Conservation (phyloP, 2,797 vertebrate species). For the Galaxias olidus region DNA sequence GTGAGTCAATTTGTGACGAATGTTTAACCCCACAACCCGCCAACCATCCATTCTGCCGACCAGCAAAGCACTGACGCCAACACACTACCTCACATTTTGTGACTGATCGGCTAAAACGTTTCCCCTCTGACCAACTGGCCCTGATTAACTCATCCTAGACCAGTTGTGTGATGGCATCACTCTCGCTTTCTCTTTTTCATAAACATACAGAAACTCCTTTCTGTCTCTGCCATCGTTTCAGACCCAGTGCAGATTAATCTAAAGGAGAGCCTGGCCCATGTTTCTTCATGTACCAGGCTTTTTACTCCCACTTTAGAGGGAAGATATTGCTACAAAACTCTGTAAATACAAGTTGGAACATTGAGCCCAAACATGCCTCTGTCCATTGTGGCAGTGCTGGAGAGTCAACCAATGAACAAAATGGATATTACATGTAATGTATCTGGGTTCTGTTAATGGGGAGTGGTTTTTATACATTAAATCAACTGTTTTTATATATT, state of each 20-base stretch:
- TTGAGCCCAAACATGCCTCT: constrained; percentile 44
- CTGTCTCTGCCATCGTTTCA: constrained; percentile 36
- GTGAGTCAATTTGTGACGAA: constrained; percentile 63
- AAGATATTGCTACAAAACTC: constrained; percentile 37
- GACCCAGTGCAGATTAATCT: constrained; percentile 53
- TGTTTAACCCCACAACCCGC: constrained; percentile 62
- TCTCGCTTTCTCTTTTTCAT: constrained; percentile 16
- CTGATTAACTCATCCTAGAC: constrained; percentile 32
- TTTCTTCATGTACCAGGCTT: constrained; percentile 20
- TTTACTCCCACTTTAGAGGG: constrained; percentile 31
- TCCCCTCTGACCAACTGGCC: constrained; percentile 43
- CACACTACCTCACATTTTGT: constrained; percentile 80
- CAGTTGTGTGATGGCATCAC: constrained; percentile 27
- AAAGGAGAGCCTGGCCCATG: constrained; percentile 48
- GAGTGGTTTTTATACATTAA: constrained; percentile 63
- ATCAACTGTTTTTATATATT: constrained; percentile 52
- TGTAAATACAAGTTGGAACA: constrained; percentile 68
- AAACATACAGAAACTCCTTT: constrained; percentile 16
- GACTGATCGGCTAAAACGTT: constrained; percentile 62
- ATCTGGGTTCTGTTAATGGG: constrained; percentile 56
- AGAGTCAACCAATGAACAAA: constrained; percentile 63
- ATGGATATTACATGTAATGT: constrained; percentile 43
- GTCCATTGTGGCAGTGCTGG: constrained; percentile 54
- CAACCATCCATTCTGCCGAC: constrained; percentile 66
- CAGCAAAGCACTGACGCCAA: constrained; percentile 82